Conservation (phyloP, 2,113 vertebrate genomes). For the Dolichallabes microphthalmus region DNA sequence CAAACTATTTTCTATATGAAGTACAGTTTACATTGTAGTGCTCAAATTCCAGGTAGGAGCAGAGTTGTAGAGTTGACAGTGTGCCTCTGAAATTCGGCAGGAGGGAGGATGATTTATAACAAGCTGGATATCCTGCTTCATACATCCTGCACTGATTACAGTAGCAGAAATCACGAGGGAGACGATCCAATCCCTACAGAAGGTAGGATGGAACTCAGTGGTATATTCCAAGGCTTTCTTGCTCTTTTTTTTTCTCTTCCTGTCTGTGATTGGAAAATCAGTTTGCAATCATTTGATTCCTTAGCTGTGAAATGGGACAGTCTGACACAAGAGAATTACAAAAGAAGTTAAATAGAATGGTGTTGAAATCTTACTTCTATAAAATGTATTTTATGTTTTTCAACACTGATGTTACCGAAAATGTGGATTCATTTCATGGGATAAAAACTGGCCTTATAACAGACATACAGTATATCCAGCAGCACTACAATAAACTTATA, state of each 20-base stretch:
- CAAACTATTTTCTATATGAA: slow-evolving; percentile 14
- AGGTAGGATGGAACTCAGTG: slow-evolving; percentile 4
- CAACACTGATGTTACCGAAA: too few species aligned
- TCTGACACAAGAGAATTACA: not conserved
- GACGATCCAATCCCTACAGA: slow-evolving; percentile 21
- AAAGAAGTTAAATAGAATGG: not conserved
- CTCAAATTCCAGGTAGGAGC: not conserved
- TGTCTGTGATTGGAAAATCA: slow-evolving; percentile 12
- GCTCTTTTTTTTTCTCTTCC: not conserved
- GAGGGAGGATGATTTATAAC: slow-evolving; percentile 43
- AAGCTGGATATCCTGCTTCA: slow-evolving; percentile 18
- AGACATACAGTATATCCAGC: not conserved
- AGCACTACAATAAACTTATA: not conserved
- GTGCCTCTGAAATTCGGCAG: slow-evolving; percentile 4
- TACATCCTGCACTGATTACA: slow-evolving; percentile 36
- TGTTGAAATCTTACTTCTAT: not conserved
- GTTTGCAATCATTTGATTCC: slow-evolving; percentile 10
- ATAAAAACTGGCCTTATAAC: not conserved
- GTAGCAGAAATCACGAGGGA: slow-evolving; percentile 37
- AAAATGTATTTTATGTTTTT: not conserved
- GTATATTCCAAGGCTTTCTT: not conserved
- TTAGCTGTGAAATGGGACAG: not conserved
- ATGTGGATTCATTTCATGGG: not conserved
- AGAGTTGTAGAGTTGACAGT: not conserved
- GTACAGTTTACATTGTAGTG: not conserved